Conservation (phyloP, 2,113 vertebrate genomes). For the Promerops cafer region DNA sequence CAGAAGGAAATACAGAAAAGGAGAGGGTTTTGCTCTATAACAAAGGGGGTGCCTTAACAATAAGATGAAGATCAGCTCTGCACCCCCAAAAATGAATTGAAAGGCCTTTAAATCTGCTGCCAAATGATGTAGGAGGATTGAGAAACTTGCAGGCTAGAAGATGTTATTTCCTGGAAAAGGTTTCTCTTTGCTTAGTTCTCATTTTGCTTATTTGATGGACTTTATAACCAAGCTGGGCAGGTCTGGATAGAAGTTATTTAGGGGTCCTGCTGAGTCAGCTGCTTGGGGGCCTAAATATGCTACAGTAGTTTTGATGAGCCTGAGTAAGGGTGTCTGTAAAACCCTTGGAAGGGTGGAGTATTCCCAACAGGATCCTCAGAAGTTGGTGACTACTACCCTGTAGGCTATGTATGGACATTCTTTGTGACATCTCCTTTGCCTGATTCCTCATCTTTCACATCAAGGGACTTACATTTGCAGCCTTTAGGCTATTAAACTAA, state of each 20-base stretch:
- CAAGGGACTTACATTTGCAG: neutral
- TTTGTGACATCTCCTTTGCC: neutral
- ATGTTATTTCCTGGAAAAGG: neutral
- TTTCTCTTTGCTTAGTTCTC: neutral
- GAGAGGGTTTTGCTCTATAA: neutral
- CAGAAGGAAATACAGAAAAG: neutral
- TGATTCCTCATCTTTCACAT: neutral
- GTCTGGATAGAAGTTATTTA: neutral
- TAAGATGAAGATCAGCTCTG: neutral
- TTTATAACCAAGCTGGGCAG: neutral
- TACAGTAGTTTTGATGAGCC: neutral
- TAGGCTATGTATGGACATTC: neutral
- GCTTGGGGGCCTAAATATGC: neutral
- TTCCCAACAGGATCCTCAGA: neutral
- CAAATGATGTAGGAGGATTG: neutral
- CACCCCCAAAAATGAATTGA: neutral
- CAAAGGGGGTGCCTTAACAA: neutral
- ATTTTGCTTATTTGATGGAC: neutral
- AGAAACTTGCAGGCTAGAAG: neutral
- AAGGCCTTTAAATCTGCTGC: neutral
- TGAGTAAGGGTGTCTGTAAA: neutral
- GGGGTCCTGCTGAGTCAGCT: neutral
- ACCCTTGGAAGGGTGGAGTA: neutral
- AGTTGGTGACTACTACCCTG: neutral
- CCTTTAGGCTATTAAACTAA: slow-evolving; percentile 17